Conservation (phyloP, 2,888 invertebrate species). For the Brachynemurus nebulosus region DNA sequence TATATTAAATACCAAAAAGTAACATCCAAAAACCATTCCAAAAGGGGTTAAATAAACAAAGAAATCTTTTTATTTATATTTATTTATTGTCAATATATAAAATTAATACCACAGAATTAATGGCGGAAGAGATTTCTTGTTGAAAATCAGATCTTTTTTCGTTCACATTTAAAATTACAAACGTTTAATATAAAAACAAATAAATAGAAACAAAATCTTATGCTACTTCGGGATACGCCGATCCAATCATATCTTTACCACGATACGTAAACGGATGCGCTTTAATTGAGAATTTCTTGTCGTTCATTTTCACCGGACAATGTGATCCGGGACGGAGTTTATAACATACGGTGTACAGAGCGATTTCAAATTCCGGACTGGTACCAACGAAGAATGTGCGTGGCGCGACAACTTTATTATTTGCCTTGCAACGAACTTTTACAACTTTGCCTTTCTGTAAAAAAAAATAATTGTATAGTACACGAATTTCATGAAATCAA, state of each 20-base stretch:
- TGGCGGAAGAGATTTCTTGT: too few species aligned
- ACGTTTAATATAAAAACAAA: too few species aligned
- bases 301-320: conserved; percentile 60
- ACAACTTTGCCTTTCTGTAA: conserved; percentile 64
- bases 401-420: conserved; percentile 60
- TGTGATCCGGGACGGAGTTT: conserved; percentile 56
- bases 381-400: conserved; percentile 69
- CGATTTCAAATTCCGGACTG: conserved; percentile 84
- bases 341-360: conserved; percentile 79
- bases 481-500: too few species aligned
- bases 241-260: conserved; percentile 66
- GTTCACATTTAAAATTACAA: too few species aligned
- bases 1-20: too few species aligned
- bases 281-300: conserved; percentile 54
- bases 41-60: too few species aligned
- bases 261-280: conserved; percentile 61
- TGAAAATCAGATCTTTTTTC: too few species aligned
- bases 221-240: conserved; percentile 67
- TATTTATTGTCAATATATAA: too few species aligned
- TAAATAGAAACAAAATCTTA: too few species aligned
- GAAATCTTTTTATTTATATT: too few species aligned
- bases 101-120: too few species aligned
- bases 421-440: conserved; percentile 57
- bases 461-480: conserved; percentile 13
- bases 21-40: too few species aligned